A percentile compares a stretch with the other conserved stretches of the same genome.
Conservation (phyloP, 1,140 invertebrate species). For the Aphelinus atriplicis region DNA sequence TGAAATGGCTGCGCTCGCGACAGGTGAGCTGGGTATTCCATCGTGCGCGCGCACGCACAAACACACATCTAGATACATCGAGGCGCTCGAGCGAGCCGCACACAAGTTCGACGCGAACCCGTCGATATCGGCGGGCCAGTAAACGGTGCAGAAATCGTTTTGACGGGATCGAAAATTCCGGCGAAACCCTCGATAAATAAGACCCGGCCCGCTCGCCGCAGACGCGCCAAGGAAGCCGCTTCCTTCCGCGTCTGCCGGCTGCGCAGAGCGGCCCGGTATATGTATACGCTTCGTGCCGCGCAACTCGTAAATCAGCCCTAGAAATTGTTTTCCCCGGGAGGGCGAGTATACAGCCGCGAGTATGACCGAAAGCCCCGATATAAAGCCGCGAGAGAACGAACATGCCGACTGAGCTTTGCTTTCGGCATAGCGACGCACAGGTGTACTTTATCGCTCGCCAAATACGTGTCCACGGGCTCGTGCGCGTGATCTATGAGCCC, state of each 20-base stretch:
- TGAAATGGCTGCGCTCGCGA: constrained; percentile 29
- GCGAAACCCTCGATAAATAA: constrained; percentile 45
- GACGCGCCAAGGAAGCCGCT: constrained; percentile 15
- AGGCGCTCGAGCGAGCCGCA: constrained; percentile 1
- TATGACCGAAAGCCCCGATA: too few species aligned
- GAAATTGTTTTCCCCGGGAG: constrained; percentile 50
- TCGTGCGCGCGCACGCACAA: constrained; percentile 1
- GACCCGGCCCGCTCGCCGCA: constrained; percentile 5
- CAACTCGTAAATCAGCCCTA: constrained; percentile 53
- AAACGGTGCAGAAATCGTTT: too few species aligned
- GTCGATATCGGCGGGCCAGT: too few species aligned
- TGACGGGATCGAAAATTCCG: constrained; percentile 46
- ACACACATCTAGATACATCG: neutral
- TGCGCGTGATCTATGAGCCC: too few species aligned
- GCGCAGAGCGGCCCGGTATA: constrained; percentile 27
- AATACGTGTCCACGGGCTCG: too few species aligned
- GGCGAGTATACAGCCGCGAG: too few species aligned
- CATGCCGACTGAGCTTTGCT: neutral
- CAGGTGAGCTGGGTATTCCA: too few species aligned
- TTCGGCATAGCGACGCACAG: too few species aligned
- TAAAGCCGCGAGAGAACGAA: too few species aligned
- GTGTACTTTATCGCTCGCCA: too few species aligned
- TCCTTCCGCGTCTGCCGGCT: constrained; percentile 19
- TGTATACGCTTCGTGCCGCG: constrained; percentile 30
- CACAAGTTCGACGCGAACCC: neutral